These are phyloP conservation scores for Neoascia interrupta DNA, from an alignment of 2,888 invertebrate genomes.

Conservation along the genomic window DNA sequence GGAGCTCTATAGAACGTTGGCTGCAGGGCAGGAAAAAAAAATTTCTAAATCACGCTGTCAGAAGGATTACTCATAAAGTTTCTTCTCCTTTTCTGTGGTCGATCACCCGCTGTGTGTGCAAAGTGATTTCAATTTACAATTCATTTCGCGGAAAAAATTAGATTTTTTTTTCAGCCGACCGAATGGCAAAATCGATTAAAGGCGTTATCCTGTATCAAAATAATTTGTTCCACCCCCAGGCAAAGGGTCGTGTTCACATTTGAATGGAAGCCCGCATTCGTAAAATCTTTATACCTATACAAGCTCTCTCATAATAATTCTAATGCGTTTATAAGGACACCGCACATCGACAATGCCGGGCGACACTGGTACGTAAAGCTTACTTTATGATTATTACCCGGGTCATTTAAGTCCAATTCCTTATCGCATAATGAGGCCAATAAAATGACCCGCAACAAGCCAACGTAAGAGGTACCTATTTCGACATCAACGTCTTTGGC, in stretches of 20 bases:
- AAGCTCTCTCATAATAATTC: slow-evolving; percentile 43
- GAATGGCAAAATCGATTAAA: slow-evolving; percentile 24
- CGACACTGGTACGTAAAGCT: slow-evolving; percentile 38
- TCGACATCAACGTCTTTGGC: slow-evolving; percentile 18
- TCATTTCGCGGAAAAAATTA: background rate
- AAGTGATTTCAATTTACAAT: slow-evolving; percentile 32
- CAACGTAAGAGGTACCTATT: slow-evolving; percentile 49
- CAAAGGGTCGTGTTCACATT: background rate
- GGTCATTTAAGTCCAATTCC: slow-evolving; percentile 67
- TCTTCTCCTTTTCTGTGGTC: background rate
- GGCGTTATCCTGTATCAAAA: slow-evolving; percentile 16
- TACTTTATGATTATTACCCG: slow-evolving; percentile 67
- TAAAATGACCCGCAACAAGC: slow-evolving; percentile 68
- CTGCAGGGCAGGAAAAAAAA: slow-evolving; percentile 18
- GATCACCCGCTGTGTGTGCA: slow-evolving; percentile 34
- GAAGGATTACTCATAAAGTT: slow-evolving; percentile 42
- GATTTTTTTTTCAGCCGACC: background rate
- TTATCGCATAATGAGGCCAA: slow-evolving; percentile 69
- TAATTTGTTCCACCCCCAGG: slow-evolving; percentile 35
- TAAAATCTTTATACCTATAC: background rate
- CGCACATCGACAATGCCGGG: slow-evolving; percentile 12
- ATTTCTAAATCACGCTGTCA: slow-evolving; percentile 35
- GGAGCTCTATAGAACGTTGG: background rate
- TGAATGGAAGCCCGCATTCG: slow-evolving; percentile 19
- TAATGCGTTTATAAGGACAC: slow-evolving; percentile 59